Evolutionary conservation across 2,797 vertebrate species (phyloP).

Genomic region (Enteromius thamalakanensis): DNA sequence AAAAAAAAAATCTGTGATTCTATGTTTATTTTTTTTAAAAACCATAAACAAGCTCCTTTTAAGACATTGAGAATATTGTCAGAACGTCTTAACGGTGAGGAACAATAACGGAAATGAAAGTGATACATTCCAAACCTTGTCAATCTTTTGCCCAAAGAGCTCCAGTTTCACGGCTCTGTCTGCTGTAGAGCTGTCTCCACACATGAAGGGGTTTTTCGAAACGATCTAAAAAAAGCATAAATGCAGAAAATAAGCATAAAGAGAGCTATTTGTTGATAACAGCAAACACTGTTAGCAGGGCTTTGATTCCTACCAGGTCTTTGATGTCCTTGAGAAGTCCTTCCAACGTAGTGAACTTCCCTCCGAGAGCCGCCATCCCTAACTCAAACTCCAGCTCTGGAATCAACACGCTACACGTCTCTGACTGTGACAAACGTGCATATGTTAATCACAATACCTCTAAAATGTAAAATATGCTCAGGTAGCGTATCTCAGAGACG

Average conservation of each 20-base stretch:
- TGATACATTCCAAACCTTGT: constrained; percentile 72
- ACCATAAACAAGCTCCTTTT: neutral
- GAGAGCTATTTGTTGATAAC: neutral
- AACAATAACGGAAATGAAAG: neutral
- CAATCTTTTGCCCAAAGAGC: constrained; percentile 83
- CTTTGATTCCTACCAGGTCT: constrained; percentile 78
- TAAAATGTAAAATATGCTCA: neutral
- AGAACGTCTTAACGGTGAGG: neutral
- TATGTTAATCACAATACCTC: neutral
- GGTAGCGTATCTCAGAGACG: neutral
- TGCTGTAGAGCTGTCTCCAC: constrained; percentile 83
- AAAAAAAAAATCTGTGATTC: no score
- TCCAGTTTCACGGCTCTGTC: constrained; percentile 75
- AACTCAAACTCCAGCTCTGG: constrained; percentile 96
- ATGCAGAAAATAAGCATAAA: neutral
- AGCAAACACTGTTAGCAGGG: neutral
- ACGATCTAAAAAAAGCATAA: constrained; percentile 70
- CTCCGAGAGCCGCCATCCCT: constrained; percentile 90
- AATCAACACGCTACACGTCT: constrained; percentile 87
- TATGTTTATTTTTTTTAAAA: neutral
- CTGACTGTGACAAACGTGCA: constrained; percentile 77
- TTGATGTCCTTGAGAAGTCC: constrained; percentile 90
- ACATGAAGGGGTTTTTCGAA: constrained; percentile 88
- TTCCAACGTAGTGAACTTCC: constrained; percentile 96
- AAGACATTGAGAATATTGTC: neutral